Percentiles rank a stretch among this genome's conserved stretches.
Evolutionary conservation across 1,140 invertebrate genomes (phyloP).

Genomic region (Zaprionus gabonicus): DNA sequence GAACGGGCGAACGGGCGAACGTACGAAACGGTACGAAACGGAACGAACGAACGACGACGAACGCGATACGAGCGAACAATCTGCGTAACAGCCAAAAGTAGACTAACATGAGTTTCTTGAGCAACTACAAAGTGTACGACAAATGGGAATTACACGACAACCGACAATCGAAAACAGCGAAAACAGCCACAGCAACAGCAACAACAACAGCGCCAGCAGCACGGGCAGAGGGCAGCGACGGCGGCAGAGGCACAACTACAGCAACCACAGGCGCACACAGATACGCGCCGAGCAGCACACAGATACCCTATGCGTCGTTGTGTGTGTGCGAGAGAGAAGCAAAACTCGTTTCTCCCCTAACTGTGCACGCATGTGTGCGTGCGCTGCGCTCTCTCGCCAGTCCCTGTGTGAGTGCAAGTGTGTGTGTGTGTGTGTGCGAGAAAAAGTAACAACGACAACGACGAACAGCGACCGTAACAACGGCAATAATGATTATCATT

Average conservation of each 20-base stretch:
- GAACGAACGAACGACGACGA: constrained; percentile 54
- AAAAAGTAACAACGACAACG: constrained; percentile 72
- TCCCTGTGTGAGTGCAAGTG: not conserved
- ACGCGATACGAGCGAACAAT: constrained; percentile 73
- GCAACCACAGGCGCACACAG: constrained; percentile 34
- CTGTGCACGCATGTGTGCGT: constrained; percentile 31
- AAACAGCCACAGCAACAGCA: constrained; percentile 46
- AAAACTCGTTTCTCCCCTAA: constrained; percentile 72
- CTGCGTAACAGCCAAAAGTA: constrained; percentile 85
- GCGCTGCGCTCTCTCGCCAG: constrained; percentile 2
- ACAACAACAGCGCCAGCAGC: constrained; percentile 11
- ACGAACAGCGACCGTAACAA: constrained; percentile 72
- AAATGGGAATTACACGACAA: constrained; percentile 85
- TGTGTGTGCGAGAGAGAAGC: constrained; percentile 48
- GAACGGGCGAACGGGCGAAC: constrained; percentile 53
- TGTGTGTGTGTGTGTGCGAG: constrained; percentile 36
- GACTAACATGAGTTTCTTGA: constrained; percentile 85
- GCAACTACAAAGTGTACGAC: constrained; percentile 84
- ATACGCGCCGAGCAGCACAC: constrained; percentile 27
- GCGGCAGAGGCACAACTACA: constrained; percentile 24
- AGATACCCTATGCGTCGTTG: constrained; percentile 10
- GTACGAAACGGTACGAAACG: constrained; percentile 37
- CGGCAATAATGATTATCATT: constrained; percentile 84
- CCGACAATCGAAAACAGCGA: constrained; percentile 82
- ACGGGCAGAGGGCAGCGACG: constrained; percentile 17